A percentile compares a stretch with the other conserved stretches of the same genome.
Conservation (phyloP, 2,888 invertebrate genomes). For the Tortricodes alternella region DNA sequence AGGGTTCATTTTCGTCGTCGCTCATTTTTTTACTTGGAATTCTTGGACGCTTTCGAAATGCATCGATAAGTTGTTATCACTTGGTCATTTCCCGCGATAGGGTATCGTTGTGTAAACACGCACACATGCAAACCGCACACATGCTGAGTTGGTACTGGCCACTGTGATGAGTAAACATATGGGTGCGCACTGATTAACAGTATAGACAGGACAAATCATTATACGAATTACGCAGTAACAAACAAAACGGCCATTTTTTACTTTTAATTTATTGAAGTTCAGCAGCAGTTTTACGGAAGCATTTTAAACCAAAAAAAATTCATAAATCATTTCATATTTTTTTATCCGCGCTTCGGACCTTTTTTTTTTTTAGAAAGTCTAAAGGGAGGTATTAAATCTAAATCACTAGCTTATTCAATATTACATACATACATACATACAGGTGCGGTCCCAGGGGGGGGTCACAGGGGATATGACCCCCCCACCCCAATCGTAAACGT, state of each 20-base stretch:
- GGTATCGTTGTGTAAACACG: constrained; percentile 42
- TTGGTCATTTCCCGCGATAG: constrained; percentile 52
- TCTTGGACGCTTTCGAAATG: neutral
- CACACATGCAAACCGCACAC: constrained; percentile 39
- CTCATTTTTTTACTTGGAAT: constrained; percentile 46
- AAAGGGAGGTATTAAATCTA: too few species aligned
- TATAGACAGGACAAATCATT: neutral
- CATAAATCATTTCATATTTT: too few species aligned
- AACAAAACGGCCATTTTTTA: neutral
- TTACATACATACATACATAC: too few species aligned
- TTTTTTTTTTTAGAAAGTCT: too few species aligned
- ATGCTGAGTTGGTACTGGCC: constrained; percentile 48
- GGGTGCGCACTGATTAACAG: constrained; percentile 50
- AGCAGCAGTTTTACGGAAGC: too few species aligned
- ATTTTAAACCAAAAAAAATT: too few species aligned
- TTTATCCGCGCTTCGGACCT: too few species aligned
- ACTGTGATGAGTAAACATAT: constrained; percentile 57
- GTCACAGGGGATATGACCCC: too few species aligned
- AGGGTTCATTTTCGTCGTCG: constrained; percentile 51
- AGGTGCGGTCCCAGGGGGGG: too few species aligned
- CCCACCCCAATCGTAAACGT: too few species aligned
- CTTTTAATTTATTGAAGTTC: too few species aligned
- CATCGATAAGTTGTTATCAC: constrained; percentile 44
- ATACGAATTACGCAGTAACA: neutral
- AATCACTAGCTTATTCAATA: too few species aligned